phyloP scores from a whole-genome alignment of 2,113 vertebrate genomes.

The Macaca mulatta region DNA sequence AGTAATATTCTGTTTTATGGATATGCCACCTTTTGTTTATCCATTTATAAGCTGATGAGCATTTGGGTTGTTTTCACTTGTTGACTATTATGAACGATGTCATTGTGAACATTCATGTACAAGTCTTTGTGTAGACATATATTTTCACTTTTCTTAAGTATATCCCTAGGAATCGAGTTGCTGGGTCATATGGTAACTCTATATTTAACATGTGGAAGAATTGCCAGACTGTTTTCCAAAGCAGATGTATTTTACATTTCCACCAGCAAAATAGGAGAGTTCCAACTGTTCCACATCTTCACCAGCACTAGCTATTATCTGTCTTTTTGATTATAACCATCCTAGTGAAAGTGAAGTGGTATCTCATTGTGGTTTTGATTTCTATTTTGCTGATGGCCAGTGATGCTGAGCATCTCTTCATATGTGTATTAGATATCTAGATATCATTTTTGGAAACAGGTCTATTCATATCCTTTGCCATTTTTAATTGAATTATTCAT shows the following conservation, averaged over 20 bases:
- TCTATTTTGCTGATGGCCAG: neutral
- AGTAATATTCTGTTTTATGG: neutral
- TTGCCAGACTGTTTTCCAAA: neutral
- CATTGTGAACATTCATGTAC: neutral
- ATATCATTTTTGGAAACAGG: neutral
- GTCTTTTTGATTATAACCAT: neutral
- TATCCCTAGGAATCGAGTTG: neutral
- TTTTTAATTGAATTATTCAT: neutral
- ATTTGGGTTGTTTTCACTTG: neutral
- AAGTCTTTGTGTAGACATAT: neutral
- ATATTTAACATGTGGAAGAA: neutral
- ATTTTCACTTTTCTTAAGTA: conserved; percentile 13
- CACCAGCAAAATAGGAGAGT: neutral
- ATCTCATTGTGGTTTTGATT: neutral
- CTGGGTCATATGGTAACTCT: neutral
- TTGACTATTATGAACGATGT: neutral
- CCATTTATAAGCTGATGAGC: neutral
- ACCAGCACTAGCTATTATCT: neutral
- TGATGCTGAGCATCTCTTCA: neutral
- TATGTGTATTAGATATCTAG: neutral
- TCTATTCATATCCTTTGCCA: neutral
- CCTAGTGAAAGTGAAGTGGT: neutral
- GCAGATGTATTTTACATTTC: neutral
- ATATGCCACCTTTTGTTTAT: neutral
- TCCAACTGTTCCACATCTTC: neutral